A percentile compares a stretch with the other conserved stretches of the same genome.
Conservation (phyloP, 2,113 vertebrate species). For the Mobula birostris region DNA sequence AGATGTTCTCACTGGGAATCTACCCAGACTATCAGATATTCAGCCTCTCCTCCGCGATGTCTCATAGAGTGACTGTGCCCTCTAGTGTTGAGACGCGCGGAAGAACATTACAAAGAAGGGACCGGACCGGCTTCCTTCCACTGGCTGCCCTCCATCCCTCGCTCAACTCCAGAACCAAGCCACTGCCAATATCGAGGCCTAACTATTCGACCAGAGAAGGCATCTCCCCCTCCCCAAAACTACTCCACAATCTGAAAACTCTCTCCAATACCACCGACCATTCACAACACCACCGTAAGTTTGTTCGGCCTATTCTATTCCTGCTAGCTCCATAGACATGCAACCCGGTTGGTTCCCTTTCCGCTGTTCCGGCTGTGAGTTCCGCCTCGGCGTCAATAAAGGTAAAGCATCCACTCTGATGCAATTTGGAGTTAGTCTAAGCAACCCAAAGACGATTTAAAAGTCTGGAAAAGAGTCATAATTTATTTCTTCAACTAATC, state of each 20-base stretch:
- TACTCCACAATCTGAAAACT: too few species aligned
- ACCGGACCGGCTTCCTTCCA: too few species aligned
- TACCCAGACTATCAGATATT: background rate
- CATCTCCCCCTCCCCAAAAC: background rate
- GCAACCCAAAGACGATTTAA: background rate
- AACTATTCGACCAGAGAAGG: background rate
- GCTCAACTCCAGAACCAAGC: too few species aligned
- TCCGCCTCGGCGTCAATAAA: too few species aligned
- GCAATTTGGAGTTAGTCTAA: background rate
- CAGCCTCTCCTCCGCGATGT: background rate
- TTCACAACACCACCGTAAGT: too few species aligned
- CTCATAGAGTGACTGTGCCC: conserved; percentile 26
- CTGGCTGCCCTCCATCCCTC: background rate
- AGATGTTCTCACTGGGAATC: background rate
- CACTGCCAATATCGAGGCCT: background rate
- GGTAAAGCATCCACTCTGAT: background rate
- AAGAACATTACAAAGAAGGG: too few species aligned
- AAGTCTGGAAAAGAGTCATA: background rate
- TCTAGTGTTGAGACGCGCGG: background rate
- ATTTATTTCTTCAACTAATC: background rate
- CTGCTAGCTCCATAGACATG: background rate
- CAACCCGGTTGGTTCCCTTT: background rate
- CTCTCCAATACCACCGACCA: too few species aligned
- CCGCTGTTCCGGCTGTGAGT: too few species aligned
- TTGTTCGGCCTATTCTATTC: background rate